Conservation (phyloP, 2,113 vertebrate genomes). For the Otolemur garnettii region DNA sequence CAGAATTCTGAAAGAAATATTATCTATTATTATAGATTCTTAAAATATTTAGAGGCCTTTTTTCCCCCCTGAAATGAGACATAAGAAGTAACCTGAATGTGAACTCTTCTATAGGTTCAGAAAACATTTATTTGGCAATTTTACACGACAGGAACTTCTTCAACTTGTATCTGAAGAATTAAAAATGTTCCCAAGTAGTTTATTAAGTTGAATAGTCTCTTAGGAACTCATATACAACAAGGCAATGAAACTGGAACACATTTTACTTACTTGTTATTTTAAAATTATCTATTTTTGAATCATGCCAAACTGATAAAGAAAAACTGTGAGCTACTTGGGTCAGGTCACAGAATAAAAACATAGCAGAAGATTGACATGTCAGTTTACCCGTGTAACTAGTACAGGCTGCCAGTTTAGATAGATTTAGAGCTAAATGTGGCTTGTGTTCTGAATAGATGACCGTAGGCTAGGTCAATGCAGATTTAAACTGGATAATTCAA, state of each 20-base stretch:
- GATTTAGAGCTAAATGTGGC: neutral
- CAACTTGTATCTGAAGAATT: constrained; percentile 17
- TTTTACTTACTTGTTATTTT: neutral
- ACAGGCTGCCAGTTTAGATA: neutral
- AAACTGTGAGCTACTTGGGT: neutral
- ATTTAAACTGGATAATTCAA: neutral
- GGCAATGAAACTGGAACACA: neutral
- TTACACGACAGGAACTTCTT: neutral
- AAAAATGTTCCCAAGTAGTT: constrained; percentile 27
- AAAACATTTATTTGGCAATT: neutral
- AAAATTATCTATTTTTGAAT: neutral
- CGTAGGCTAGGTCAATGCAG: neutral
- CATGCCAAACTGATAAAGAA: neutral
- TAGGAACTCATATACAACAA: neutral
- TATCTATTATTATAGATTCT: constrained; percentile 20
- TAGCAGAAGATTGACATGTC: neutral
- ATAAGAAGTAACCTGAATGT: constrained; percentile 1
- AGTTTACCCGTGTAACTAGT: neutral
- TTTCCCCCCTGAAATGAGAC: constrained; percentile 38
- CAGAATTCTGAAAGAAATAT: neutral
- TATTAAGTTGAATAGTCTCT: neutral
- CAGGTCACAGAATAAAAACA: neutral
- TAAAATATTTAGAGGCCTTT: constrained; percentile 45
- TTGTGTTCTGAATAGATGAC: constrained; percentile 51
- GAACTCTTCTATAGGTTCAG: neutral